Evolutionary conservation across 2,113 vertebrate species (phyloP).

Genomic region (Casuarius casuarius): DNA sequence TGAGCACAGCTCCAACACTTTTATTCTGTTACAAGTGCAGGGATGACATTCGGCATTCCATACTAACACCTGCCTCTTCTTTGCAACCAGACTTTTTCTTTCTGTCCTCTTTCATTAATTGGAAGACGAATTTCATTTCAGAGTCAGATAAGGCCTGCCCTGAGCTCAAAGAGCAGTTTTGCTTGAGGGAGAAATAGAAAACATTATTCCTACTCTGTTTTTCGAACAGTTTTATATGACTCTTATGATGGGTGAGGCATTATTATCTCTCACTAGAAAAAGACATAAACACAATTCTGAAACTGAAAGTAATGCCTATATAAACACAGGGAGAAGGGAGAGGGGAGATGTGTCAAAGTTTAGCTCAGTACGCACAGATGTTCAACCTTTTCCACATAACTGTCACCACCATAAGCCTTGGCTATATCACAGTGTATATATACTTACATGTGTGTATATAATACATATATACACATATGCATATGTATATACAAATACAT

Average conservation of each 20-base stretch:
- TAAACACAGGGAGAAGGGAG: fast-evolving
- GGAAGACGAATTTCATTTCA: background rate
- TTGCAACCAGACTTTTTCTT: background rate
- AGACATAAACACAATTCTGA: background rate
- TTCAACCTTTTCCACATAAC: fast-evolving
- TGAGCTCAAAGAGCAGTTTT: background rate
- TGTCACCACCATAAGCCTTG: fast-evolving
- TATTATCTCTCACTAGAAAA: background rate
- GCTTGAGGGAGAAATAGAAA: background rate
- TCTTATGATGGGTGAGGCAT: background rate
- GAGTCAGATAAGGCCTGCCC: background rate
- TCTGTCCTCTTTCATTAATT: background rate
- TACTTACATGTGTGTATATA: no score
- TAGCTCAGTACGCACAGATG: fast-evolving
- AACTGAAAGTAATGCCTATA: fast-evolving
- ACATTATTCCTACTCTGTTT: background rate
- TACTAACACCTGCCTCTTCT: background rate
- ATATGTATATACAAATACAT: no score
- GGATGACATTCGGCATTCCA: fast-evolving
- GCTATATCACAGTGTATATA: fast-evolving
- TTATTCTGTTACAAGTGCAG: fast-evolving
- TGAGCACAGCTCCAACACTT: background rate
- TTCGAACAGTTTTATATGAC: background rate
- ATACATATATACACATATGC: no score
- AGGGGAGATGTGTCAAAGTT: no score